Evolutionary conservation across 2,797 vertebrate genomes (phyloP), one percentile per base, ranked within the genome.

Genomic region (Oreonectes daqikongensis): DNA sequence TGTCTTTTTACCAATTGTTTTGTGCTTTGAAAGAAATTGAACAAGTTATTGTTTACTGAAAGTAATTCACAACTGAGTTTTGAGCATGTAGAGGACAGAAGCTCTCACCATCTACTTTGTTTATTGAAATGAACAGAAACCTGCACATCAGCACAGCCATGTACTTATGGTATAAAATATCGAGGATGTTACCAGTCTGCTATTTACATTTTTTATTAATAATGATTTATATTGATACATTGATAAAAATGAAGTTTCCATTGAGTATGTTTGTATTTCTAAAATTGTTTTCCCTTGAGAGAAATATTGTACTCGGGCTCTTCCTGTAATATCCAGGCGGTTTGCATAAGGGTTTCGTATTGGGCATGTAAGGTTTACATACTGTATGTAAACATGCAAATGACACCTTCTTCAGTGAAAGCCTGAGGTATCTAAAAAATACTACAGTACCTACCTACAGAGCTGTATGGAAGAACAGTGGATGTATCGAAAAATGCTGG

Each of bases 1-100:
- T 55, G 66, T 84, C 40, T 80, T 79, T 83, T 72, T 60, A 78
- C 38, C 55, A 61, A 52, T 17, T 14, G 12, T n/a, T 76, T 61
- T 64, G 17, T 64, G 65, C 60, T 64, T 61, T 9, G 5, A 44
- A 32, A 74, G 61, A 70, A 40, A 66, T 77, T 57, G 66, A 79
- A 65, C 24, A 38, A 9, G 52, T 72, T 80, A n/a, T 69, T 80
- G 35, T 68, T 40, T 69, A 66, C 42, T 69, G 69, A 78, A 57
- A 22, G 18, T 26, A 80, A 75, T 55, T 79, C 66, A 59, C 60
- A 55, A 50, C 66, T 48, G 46, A 8, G 28, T 72, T 75, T 42
- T 60, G 38, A 64, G 44, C n/a, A 42, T 24, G 65, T n/a, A 42
- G 74, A 69, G 12, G 17, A 20, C 42, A 22, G 12, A 11, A 15